Conservation (phyloP, 2,888 invertebrate species). For the Augiades crinisus region DNA sequence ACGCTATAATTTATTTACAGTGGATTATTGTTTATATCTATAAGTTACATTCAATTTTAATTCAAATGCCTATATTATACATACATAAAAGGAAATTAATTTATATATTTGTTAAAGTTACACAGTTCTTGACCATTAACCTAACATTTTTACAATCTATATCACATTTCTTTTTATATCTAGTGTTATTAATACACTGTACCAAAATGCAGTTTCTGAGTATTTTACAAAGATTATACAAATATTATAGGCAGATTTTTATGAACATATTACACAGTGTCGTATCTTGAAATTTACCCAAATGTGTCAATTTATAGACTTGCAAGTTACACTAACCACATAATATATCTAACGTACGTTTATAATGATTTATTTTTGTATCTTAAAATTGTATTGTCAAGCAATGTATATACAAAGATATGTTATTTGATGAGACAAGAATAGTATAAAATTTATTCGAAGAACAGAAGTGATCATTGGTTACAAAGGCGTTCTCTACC, state of each 20-base stretch:
- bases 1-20: conserved; percentile 75
- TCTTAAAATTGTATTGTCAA: conserved; percentile 77
- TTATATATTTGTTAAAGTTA: conserved; percentile 45
- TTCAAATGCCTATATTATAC: conserved; percentile 51
- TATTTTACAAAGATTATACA: conserved; percentile 30
- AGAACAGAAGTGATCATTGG: conserved; percentile 19
- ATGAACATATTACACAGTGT: conserved; percentile 27
- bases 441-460: conserved; percentile 26
- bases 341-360: conserved; percentile 32
- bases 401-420: conserved; percentile 78
- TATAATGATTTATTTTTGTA: conserved; percentile 46
- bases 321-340: conserved; percentile 30
- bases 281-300: conserved; percentile 15
- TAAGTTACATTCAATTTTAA: conserved; percentile 53
- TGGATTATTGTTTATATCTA: conserved; percentile 50
- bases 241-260: conserved; percentile 28
- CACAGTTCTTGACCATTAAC: conserved; percentile 66
- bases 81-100: conserved; percentile 50
- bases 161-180: conserved; percentile 78
- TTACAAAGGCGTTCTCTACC: conserved; percentile 21
- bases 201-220: conserved; percentile 26
- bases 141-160: conserved; percentile 76
- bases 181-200: conserved; percentile 38
- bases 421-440: conserved; percentile 66
- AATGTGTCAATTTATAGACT: conserved; percentile 32